Evolutionary conservation across 2,888 invertebrate genomes (phyloP), one percentile per base, ranked within the genome.

Genomic region (Lithophane ornitopus): DNA sequence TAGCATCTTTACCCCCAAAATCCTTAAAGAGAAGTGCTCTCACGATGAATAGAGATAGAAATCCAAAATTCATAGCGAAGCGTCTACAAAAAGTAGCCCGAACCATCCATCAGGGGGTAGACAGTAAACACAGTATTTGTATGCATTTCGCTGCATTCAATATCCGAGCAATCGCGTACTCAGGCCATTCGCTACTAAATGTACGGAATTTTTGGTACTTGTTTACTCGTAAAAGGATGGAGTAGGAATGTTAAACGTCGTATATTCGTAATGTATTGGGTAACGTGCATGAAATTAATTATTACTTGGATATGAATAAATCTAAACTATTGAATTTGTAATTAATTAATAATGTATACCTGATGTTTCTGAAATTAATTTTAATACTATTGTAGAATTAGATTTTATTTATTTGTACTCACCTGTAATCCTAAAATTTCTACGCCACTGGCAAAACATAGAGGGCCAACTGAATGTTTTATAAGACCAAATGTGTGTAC

Each of bases 91-190:
- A 85, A 85, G 78, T 84, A 74, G 58, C 65, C 68, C 28, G 56
- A 8, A 49, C 68, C 70, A 89, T 90, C 89, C 88, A 90, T 92
- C 90, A 89, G 88, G 84, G 79, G 82, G 85, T 84, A 90, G 92
- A 91, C 92, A 89, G 91, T 90, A 92, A 92, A 91, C 92, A 91
- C 79, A 78, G 84, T 90, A 89, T 92, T 92, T 92, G 90, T 92
- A 91, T 91, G 90, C 89, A 86, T 91, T 91, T 89, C 88, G 81
- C 82, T 88, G 89, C 91, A 90, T 88, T 88, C 89, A 90, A 85
- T 84, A 87, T 80, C 70, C 70, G 74, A 80, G 78, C 62, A 74
- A 80, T 85, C 79, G 78, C 66, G 52, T 58, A 58, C 77, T 69
- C 46, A 54, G 28, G 61, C 70, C 63, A 73, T 84, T 82, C 65